Evolutionary conservation across 2,113 vertebrate species (phyloP).

Genomic region (Cardinalis cardinalis): DNA sequence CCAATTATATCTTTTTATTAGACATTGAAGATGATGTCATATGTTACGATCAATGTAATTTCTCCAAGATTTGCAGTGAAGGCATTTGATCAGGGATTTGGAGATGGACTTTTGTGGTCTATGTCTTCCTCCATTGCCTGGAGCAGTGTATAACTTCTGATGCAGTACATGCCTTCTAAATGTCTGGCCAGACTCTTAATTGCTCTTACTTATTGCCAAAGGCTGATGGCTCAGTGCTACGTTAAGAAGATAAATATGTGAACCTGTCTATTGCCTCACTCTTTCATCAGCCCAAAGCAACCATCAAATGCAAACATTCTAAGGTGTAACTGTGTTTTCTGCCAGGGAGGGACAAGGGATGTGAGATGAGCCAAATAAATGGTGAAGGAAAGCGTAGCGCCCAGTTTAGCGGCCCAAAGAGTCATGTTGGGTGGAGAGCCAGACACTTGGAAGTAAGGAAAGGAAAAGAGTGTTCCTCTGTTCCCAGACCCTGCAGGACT

Average conservation of each 20-base stretch:
- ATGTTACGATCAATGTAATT: not conserved
- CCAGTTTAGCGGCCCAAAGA: not conserved
- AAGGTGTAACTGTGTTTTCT: not conserved
- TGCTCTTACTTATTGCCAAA: not conserved
- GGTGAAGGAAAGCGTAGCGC: not conserved
- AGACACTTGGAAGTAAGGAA: not conserved
- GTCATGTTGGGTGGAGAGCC: fast-evolving
- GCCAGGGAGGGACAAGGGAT: not conserved
- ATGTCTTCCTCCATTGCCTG: not conserved
- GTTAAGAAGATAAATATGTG: not conserved
- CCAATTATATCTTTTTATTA: not conserved
- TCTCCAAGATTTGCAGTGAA: not conserved
- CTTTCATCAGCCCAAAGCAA: not conserved
- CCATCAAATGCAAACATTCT: not conserved
- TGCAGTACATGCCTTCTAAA: not conserved
- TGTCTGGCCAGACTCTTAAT: not conserved
- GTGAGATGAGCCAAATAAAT: not conserved
- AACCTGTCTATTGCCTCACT: not conserved
- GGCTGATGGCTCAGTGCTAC: not conserved
- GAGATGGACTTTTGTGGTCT: not conserved
- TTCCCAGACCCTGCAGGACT: not conserved
- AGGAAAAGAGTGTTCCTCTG: not conserved
- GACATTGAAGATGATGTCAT: not conserved
- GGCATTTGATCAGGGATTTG: not conserved
- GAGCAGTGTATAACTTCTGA: not conserved